A percentile compares a stretch with the other conserved stretches of the same genome.
Evolutionary conservation across 2,113 vertebrate genomes (phyloP).

Genomic region (Pedetes capensis): DNA sequence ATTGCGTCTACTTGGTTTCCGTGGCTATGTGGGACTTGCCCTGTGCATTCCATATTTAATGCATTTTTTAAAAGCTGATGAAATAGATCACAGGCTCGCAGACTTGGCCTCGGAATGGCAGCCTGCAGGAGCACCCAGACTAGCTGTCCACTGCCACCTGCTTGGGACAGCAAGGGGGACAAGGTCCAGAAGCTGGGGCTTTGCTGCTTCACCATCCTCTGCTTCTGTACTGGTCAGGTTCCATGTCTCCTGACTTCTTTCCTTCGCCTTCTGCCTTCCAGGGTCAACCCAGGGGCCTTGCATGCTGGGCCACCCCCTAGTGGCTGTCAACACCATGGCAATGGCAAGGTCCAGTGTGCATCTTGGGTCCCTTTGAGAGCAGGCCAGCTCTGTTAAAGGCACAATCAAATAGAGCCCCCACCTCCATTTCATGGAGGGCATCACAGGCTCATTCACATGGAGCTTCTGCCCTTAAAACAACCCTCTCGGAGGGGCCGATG

Average conservation of each 20-base stretch:
- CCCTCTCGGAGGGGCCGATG: neutral
- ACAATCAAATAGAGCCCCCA: neutral
- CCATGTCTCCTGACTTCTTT: neutral
- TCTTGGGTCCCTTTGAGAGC: neutral
- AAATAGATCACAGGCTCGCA: neutral
- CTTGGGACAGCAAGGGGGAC: neutral
- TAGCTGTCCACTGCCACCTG: neutral
- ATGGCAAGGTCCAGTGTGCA: neutral
- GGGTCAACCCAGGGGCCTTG: neutral
- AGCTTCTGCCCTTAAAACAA: neutral
- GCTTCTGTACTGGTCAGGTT: neutral
- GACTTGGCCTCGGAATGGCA: neutral
- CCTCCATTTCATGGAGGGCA: fast-evolving
- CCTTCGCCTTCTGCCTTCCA: neutral
- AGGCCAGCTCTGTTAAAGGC: fast-evolving
- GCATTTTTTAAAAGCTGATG: neutral
- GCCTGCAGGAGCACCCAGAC: neutral
- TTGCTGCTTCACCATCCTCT: neutral
- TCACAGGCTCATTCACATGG: fast-evolving
- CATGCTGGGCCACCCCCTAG: neutral
- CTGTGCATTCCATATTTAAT: neutral
- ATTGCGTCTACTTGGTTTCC: neutral
- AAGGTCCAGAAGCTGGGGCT: fast-evolving
- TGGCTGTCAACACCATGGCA: neutral
- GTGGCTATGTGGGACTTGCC: neutral